Evolutionary conservation across 64 coral and sea anemone genomes (phyloP), one percentile per base, ranked within the genome.

Genomic region (Orbicella faveolata): DNA sequence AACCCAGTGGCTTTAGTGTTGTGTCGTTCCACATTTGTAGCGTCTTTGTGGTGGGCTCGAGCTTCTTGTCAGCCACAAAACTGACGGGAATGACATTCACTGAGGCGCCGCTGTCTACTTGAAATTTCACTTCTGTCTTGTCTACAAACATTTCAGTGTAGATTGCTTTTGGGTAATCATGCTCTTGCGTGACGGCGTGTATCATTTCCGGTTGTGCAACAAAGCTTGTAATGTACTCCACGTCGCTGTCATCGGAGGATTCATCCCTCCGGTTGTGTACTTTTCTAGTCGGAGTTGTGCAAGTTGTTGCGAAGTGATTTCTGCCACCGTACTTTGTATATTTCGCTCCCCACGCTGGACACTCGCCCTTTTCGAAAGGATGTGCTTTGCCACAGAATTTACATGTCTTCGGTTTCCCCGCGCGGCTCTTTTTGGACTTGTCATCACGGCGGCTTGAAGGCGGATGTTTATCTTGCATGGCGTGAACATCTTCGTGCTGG

Each of bases 21-120:
- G 88, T 62, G 2, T 59, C 25, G n/a, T 90, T 81, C 77, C 77
- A 90, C 88, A 90, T 90, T 34, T 54, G 20, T 21, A 81, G 30
- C 11, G 62, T 90, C 34, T 82, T 90, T 10, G 52, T 73, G 23
- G 36, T 75, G 41, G 14, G 11, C 13, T 54, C 10, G 3, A 68
- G 25, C 35, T 30, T 39, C 2, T 20, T 6, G 11, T 79, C 61
- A 8, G 36, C 75, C 12, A 79, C 61, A 37, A 89, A 52, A 0
- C 9, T 6, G 20, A 25, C 20, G 20, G 76, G 36, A 35, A 89
- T 89, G 75, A 89, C 61, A 79, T 89, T 89, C 19, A 67, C 30
- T 30, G 30, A 30, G 30, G 30, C 30, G 30, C 30, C 30, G 30
- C 30, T 30, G 30, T 30, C 30, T 30, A 30, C 30, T 30, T 30